Base-by-base conservation (phyloP, 2,113 vertebrate species). In the Sphyrna mokarran region DNA sequence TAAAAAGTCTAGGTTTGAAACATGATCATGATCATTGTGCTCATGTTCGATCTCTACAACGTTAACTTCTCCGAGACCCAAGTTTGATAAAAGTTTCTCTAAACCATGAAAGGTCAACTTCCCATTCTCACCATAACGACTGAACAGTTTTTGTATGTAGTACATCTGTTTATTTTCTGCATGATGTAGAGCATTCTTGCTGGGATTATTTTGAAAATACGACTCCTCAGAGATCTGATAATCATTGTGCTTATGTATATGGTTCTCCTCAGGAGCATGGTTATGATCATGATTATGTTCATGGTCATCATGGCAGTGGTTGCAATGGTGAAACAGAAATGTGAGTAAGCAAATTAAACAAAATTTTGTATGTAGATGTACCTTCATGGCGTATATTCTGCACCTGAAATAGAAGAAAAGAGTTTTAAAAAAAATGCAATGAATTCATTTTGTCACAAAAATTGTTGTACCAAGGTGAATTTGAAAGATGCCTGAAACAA, bases 331-430 rank as follows among this genome's bases (percentile, higher is more conserved):
- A 97, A 98, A 98, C 96, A 99, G 96, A 97, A 99, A 98, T 90
- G 99, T 99, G 97, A 99, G 97, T 97, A 99, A 98, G 97, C 99
- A 99, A 97, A 99, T 98, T 97, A 99, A 98, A 97, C 99, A 99
- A 97, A 99, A 99, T 97, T 98, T 98, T 96, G 99, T 99, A 98
- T 99, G 99, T 96, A 98, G 97, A 96, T 99, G 98, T 97, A 99
- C 99, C 98, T 98, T 98, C 99, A 99, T 99, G 94, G 66, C 70
- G 68, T 40, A 48, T 48, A 95, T 95, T 43, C 69, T 72, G 69
- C 70, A 95, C 26, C 94, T 95, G 94, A 48, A 95, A 95, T 20
- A 93, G 66, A 93, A 76, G 40, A 95, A 95, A 95, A 72, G 4
- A 95, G 22, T 72, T 95, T 95, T 40, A 95, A 61, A 37, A 54